Base-by-base conservation (phyloP, 2,113 vertebrate genomes). In the Cichladusa arquata region DNA sequence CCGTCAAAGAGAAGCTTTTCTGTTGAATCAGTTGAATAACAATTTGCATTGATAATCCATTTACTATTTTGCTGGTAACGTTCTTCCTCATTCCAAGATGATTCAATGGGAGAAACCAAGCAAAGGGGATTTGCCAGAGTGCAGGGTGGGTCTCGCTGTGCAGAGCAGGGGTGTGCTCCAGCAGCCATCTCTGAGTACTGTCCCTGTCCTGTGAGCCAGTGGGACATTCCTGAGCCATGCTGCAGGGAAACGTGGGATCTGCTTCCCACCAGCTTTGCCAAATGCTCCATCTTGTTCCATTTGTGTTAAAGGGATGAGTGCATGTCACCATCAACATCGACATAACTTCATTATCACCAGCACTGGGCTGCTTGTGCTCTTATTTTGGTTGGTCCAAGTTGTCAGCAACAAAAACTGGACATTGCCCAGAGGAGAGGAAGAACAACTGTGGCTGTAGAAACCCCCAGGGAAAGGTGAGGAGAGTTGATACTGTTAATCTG, bases 161-260 rank as follows among this genome's bases (percentile, higher is more conserved):
- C 58, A 36, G 33, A 28, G 15, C n/a, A 36, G 76, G 20, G 11
- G 0, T 18, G 5, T 53, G 71, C 57, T 50, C 16, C 6, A 23
- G 51, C 53, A 19, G 58, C 13, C 7, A 1, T 8, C 62, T 15
- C 53, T 47, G 15, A 14, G 25, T 0, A 0, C 51, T 20, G 17
- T 53, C 66, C 60, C 42, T 29, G 5, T 36, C 34, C n/a, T 12
- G 2, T 19, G 34, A 47, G 47, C 4, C 9, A 40, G 11, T 2
- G 51, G 60, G 28, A 28, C n/a, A 48, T 38, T 48, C 8, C 28
- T 31, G 28, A 18, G 11, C 51, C 0, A 0, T 17, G 25, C 74
- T 6, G 2, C 0, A 0, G 16, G 11, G 22, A 20, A 23, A 31
- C 5, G 8, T 1, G 3, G 33, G 3, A 15, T 48, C 34, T 67